These are phyloP conservation scores for Megatriorchis doriae DNA, from an alignment of 2,113 vertebrate genomes.

Conservation along the genomic window DNA sequence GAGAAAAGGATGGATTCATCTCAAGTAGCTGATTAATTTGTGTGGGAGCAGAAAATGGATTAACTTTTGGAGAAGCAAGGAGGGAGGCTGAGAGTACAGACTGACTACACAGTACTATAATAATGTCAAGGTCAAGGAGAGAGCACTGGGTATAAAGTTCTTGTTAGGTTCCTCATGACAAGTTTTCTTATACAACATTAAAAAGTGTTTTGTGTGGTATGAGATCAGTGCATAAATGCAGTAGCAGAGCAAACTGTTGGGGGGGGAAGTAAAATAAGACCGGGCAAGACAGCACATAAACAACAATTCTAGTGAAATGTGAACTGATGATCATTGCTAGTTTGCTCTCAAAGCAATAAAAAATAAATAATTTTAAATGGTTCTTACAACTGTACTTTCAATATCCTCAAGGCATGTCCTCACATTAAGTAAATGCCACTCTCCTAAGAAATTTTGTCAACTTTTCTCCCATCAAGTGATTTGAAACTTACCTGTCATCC, in stretches of 20 bases:
- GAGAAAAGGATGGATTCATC: not conserved
- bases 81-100: not conserved
- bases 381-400: not conserved
- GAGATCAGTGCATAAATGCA: not conserved
- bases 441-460: not conserved
- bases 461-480: not conserved
- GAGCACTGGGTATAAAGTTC: not conserved
- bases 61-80: not conserved
- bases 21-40: not conserved
- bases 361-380: not conserved
- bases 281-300: not conserved
- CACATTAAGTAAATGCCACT: not conserved
- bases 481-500: not conserved
- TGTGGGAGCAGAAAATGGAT: not conserved
- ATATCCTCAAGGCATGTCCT: not conserved
- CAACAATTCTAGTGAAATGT: not conserved
- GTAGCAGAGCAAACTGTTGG: not conserved
- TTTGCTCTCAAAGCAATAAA: not conserved
- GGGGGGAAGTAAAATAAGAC: not conserved
- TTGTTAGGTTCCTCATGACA: not conserved
- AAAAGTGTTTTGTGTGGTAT: not conserved
- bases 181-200: not conserved
- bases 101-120: not conserved
- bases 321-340: not conserved
- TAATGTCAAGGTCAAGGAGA: not conserved